These are phyloP conservation scores for Sciaenops ocellatus DNA, from an alignment of 2,797 vertebrate species.

Conservation along the genomic window DNA sequence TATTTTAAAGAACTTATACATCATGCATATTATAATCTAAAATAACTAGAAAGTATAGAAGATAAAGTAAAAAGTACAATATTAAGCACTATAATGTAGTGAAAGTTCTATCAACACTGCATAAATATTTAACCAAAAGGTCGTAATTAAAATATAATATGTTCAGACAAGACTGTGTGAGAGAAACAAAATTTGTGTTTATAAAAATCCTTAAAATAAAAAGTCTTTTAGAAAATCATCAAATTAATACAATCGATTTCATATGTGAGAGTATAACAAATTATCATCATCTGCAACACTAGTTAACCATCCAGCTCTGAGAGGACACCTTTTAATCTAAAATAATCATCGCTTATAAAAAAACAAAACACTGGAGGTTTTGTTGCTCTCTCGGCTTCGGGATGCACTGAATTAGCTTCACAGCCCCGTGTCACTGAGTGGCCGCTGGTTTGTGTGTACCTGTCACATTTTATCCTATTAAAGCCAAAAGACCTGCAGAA, in stretches of 20 bases:
- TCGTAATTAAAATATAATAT: background rate
- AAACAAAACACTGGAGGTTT: slow-evolving; percentile 5
- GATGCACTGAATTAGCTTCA: slow-evolving; percentile 9
- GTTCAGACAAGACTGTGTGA: background rate
- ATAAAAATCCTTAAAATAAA: background rate
- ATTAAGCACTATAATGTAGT: background rate
- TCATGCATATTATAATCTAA: background rate
- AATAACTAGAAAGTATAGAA: background rate
- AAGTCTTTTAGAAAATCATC: background rate
- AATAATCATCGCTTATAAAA: slow-evolving; percentile 17
- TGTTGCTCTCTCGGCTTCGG: slow-evolving; percentile 6
- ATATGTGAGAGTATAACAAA: background rate
- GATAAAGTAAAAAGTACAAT: background rate
- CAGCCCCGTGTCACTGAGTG: slow-evolving; percentile 13
- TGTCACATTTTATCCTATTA: slow-evolving; percentile 92
- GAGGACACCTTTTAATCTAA: slow-evolving; percentile 9
- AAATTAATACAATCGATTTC: background rate
- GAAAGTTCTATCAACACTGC: background rate
- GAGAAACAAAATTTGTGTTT: background rate
- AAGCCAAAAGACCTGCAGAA: slow-evolving; percentile 89
- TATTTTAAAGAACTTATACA: background rate
- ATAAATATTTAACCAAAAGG: background rate
- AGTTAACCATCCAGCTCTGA: background rate
- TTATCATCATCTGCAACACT: background rate
- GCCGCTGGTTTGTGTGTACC: slow-evolving; percentile 86